A percentile compares a stretch with the other conserved stretches of the same genome.
These are phyloP conservation scores for Saxidomus purpurata DNA, from an alignment of 1,140 invertebrate species.

Conservation along the genomic window DNA sequence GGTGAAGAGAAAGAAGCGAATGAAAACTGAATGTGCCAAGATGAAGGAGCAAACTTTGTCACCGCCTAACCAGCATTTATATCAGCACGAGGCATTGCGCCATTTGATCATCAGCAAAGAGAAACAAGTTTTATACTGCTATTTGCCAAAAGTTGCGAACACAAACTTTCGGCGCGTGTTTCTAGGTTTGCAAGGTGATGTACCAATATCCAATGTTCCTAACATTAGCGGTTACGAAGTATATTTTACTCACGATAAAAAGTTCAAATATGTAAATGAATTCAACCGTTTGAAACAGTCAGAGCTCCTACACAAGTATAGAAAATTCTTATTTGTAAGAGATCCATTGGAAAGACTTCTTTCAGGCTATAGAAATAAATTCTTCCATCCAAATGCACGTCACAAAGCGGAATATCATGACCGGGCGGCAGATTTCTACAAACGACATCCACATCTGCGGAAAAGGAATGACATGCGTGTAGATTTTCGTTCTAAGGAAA, in stretches of 20 bases:
- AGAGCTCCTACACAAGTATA: neutral
- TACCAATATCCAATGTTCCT: neutral
- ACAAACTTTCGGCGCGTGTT: constrained; percentile 55
- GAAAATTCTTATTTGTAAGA: constrained; percentile 49
- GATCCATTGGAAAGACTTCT: constrained; percentile 54
- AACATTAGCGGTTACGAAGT: constrained; percentile 43
- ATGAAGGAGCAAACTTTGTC: neutral
- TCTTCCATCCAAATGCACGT: constrained; percentile 25
- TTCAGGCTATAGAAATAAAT: constrained; percentile 48
- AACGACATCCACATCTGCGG: neutral
- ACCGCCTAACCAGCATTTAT: neutral
- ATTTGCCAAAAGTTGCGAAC: constrained; percentile 56
- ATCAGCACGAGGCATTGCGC: neutral
- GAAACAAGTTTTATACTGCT: constrained; percentile 29
- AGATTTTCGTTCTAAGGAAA: neutral
- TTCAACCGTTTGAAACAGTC: neutral
- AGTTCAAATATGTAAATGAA: constrained; percentile 15
- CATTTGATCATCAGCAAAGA: constrained; percentile 15
- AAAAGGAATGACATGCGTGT: neutral
- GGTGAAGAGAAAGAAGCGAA: neutral
- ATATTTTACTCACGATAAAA: constrained; percentile 33
- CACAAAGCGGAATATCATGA: constrained; percentile 8
- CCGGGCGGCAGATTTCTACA: neutral
- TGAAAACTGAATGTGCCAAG: neutral
- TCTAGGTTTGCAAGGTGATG: constrained; percentile 34